These are phyloP conservation scores for Macaca mulatta DNA, from an alignment of 2,113 vertebrate genomes.

Conservation along the genomic window DNA sequence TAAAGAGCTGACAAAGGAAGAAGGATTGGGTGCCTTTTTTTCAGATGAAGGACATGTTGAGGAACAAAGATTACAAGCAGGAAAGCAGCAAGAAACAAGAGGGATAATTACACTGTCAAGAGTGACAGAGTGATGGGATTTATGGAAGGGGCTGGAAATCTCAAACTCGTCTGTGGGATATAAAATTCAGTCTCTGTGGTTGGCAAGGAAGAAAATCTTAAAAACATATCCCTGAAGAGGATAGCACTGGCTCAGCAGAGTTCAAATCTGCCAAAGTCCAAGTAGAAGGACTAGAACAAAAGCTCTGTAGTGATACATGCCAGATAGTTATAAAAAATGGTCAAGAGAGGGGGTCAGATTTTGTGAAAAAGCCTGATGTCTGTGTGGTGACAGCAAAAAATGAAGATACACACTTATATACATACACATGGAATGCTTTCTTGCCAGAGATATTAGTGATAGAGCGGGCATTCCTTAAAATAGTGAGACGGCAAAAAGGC, in stretches of 20 bases:
- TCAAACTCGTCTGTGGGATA: neutral
- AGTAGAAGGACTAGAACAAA: neutral
- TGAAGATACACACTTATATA: neutral
- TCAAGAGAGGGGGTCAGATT: neutral
- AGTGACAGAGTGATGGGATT: neutral
- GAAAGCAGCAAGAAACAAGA: neutral
- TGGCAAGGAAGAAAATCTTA: neutral
- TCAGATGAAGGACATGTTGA: neutral
- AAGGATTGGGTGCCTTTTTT: neutral
- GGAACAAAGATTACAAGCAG: neutral
- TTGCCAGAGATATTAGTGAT: neutral
- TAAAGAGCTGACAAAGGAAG: neutral
- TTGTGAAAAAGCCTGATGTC: conserved; percentile 12
- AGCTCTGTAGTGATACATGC: neutral
- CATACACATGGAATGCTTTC: neutral
- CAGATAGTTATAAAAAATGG: neutral
- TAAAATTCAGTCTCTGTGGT: neutral
- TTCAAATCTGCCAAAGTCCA: conserved; percentile 13
- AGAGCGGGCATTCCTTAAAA: neutral
- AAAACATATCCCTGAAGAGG: neutral
- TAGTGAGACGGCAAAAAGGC: neutral
- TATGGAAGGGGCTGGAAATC: neutral
- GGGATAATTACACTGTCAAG: neutral
- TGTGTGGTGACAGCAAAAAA: neutral
- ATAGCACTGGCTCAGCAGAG: neutral